These are phyloP conservation scores for Embiotoca jacksoni DNA, from an alignment of 2,113 vertebrate species.

Conservation along the genomic window DNA sequence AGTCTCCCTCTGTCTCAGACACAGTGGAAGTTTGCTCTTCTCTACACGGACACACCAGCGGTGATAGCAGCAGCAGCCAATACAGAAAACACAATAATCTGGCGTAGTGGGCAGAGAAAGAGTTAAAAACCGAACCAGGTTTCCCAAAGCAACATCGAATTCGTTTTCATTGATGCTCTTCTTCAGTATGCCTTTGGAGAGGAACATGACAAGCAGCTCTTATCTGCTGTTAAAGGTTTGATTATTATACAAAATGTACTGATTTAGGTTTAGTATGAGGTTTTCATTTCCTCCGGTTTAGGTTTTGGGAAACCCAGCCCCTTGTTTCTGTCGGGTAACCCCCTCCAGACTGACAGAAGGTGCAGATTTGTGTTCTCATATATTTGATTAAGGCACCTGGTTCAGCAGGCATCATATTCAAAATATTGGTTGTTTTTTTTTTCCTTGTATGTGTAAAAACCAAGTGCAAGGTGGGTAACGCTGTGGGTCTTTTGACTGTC, in stretches of 20 bases:
- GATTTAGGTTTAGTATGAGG: conserved; percentile 30
- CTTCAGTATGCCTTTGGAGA: conserved; percentile 12
- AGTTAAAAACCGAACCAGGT: conserved; percentile 65
- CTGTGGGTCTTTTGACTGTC: conserved; percentile 66
- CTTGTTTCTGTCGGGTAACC: conserved; percentile 65
- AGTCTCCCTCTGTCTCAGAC: conserved; percentile 66
- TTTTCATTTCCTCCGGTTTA: conserved; percentile 51
- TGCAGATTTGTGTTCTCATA: conserved; percentile 80
- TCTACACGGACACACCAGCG: conserved; percentile 67
- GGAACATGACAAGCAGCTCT: conserved; percentile 3
- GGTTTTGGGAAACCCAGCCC: conserved; percentile 73
- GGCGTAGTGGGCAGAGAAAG: conserved; percentile 82
- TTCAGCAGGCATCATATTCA: conserved; percentile 86
- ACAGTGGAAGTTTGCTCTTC: conserved; percentile 72
- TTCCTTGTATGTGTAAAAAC: conserved; percentile 67
- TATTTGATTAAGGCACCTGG: conserved; percentile 87
- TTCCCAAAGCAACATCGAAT: conserved; percentile 65
- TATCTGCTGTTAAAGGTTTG: conserved; percentile 23
- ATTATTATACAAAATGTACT: conserved; percentile 41
- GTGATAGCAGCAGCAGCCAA: conserved; percentile 75
- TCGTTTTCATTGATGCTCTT: conserved; percentile 12
- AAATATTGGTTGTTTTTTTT: conserved; percentile 58
- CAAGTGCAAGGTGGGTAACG: conserved; percentile 74
- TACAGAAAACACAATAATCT: conserved; percentile 69
- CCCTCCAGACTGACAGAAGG: conserved; percentile 76